phyloP scores from a whole-genome alignment of 1,140 invertebrate genomes.

The Leptinotarsa lineolata region DNA sequence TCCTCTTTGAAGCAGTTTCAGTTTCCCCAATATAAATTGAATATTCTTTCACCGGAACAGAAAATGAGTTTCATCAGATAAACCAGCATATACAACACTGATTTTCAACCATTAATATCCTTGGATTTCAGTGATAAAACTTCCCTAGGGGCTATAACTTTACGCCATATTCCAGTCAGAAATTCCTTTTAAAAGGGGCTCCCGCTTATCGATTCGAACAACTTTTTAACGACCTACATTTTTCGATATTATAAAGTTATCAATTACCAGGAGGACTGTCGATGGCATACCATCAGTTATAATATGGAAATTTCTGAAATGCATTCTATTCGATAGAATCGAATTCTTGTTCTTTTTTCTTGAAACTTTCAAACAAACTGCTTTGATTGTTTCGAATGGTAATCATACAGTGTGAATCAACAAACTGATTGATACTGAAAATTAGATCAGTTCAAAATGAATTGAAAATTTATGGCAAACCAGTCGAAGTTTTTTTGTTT shows the following conservation, averaged over 20 bases:
- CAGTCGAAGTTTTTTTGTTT: no score
- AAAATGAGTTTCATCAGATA: neutral
- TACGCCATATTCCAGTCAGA: neutral
- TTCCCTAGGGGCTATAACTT: constrained; percentile 1
- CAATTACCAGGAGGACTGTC: neutral
- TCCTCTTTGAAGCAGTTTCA: no score
- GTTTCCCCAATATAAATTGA: neutral
- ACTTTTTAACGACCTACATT: constrained; percentile 6
- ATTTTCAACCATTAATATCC: neutral
- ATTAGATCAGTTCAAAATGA: no score
- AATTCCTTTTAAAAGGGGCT: neutral
- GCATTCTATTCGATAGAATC: neutral
- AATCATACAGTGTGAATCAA: no score
- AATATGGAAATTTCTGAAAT: neutral
- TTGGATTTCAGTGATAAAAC: neutral
- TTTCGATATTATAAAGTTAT: neutral
- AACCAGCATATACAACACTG: neutral
- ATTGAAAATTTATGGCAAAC: no score
- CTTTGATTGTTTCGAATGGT: no score
- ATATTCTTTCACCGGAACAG: neutral
- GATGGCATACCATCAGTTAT: neutral
- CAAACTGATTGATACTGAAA: no score
- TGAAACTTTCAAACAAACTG: no score
- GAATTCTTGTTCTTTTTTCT: neutral
- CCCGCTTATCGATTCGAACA: neutral